Evolutionary conservation across 2,888 invertebrate genomes (phyloP), one percentile per base, ranked within the genome.

Genomic region (Tiliacea citrago): DNA sequence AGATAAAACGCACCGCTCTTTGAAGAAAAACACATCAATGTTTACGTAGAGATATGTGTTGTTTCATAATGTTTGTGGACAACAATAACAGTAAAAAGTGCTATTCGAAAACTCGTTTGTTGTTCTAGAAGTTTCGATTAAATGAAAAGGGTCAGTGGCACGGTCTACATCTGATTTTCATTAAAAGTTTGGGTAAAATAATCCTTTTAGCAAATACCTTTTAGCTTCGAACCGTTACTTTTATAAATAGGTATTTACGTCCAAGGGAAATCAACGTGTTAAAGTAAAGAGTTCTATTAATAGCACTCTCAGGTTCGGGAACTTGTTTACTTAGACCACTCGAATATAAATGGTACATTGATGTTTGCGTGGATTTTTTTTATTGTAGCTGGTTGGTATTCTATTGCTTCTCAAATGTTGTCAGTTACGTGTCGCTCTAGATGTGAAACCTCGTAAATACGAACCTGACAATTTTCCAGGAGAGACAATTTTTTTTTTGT

Each of bases 271-370:
- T 58, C 68, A 42, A 58, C 57, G 70, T 73, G 39, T 62, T 81
- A 18, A 57, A 73, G 71, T 71, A 42, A 49, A 49, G 49, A 67
- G 60, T 62, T 75, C 49, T 79, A 84, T 72, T 69, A 75, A 82
- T 75, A 75, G 61, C 39, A 62, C 57, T 63, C 49, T 61, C 57
- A 21, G 61, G 58, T 62, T 72, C n/a, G 24, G 53, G 68, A 86
- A 88, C 75, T 86, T 88, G 53, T 88, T 85, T 84, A 73, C 79
- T 78, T 77, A 81, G 70, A 75, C 62, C 69, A 69, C 67, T 71
- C 61, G 61, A 68, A 75, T 71, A 74, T 82, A 78, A 73, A 76
- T 68, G 68, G 68, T 73, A 35, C 35, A 49, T 45, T n/a, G 49
- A 62, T 16, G 42, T 53, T 53, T 55, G 21, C 42, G 12, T 49